Evolutionary conservation across 2,797 vertebrate genomes (phyloP).

Genomic region (Neosilurus hyrtlii): DNA sequence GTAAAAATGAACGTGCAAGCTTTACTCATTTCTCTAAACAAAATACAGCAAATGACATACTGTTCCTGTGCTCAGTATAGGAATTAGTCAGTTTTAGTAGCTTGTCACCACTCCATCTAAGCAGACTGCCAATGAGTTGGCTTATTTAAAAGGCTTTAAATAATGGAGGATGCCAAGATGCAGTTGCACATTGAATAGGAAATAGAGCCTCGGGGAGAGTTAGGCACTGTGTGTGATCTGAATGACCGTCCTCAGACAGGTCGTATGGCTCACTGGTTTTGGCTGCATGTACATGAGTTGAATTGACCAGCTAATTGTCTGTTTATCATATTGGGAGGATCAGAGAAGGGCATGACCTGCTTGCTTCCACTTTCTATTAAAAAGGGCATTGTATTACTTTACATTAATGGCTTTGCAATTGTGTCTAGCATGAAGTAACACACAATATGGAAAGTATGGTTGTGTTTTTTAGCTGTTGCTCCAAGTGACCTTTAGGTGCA

Average conservation of each 20-base stretch:
- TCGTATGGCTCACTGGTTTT: constrained; percentile 46
- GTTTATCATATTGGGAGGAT: constrained; percentile 59
- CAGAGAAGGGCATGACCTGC: constrained; percentile 57
- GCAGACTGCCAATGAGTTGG: constrained; percentile 52
- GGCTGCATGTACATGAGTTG: constrained; percentile 41
- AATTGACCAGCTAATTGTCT: constrained; percentile 59
- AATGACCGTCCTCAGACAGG: constrained; percentile 44
- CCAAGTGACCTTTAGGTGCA: constrained; percentile 36
- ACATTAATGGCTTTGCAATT: background rate
- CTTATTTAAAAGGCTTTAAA: constrained; percentile 53
- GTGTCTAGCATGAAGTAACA: background rate
- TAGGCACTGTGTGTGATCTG: constrained; percentile 40
- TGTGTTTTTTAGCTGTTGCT: constrained; percentile 16
- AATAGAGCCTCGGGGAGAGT: constrained; percentile 46
- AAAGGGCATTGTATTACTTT: background rate
- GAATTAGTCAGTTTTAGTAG: constrained; percentile 41
- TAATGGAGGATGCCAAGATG: constrained; percentile 53
- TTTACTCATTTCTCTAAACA: constrained; percentile 1
- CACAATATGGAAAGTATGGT: background rate
- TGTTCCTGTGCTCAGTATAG: constrained; percentile 28
- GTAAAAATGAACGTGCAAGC: background rate
- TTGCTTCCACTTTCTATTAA: constrained; percentile 10
- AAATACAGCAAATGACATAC: constrained; percentile 18
- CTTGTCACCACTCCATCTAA: constrained; percentile 40
- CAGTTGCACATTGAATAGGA: constrained; percentile 42